Conservation (phyloP, 92 coral and sea anemone genomes). For the Porites divaricata region DNA sequence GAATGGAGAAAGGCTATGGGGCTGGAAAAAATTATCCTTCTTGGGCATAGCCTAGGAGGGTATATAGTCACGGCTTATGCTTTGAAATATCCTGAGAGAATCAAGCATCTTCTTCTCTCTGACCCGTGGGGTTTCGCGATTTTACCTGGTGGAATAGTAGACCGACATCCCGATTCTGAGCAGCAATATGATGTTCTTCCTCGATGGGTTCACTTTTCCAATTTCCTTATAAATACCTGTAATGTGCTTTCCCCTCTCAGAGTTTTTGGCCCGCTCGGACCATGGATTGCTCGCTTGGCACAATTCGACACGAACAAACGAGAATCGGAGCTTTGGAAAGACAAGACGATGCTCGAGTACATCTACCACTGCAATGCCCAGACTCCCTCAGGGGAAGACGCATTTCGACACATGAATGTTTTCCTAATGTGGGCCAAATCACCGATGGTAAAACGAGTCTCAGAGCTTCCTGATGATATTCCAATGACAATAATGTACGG, state of each 20-base stretch:
- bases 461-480: slow-evolving; percentile 64
- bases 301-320: slow-evolving; percentile 75
- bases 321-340: slow-evolving; percentile 86
- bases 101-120: slow-evolving; percentile 80
- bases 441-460: slow-evolving; percentile 89
- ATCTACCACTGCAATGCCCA: slow-evolving; percentile 93
- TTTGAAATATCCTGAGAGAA: slow-evolving; percentile 79
- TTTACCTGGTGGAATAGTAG: slow-evolving; percentile 87
- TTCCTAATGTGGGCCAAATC: slow-evolving; percentile 88
- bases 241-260: slow-evolving; percentile 78
- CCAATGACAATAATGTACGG: slow-evolving; percentile 89
- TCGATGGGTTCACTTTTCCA: slow-evolving; percentile 77
- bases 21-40: slow-evolving; percentile 77
- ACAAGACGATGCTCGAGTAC: slow-evolving; percentile 72
- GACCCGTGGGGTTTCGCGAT: slow-evolving; percentile 99
- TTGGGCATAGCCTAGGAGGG: slow-evolving; percentile 98
- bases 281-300: slow-evolving; percentile 74
- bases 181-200: slow-evolving; percentile 73
- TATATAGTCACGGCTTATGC: slow-evolving; percentile 89
- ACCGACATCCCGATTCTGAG: slow-evolving; percentile 82
- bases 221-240: slow-evolving; percentile 72
- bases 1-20: slow-evolving; percentile 91
- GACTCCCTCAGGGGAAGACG: slow-evolving; percentile 91
- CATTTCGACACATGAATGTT: slow-evolving; percentile 86
- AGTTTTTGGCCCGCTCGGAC: slow-evolving; percentile 81